Base-by-base conservation (phyloP, 2,113 vertebrate species). In the Kryptolebias marmoratus region DNA sequence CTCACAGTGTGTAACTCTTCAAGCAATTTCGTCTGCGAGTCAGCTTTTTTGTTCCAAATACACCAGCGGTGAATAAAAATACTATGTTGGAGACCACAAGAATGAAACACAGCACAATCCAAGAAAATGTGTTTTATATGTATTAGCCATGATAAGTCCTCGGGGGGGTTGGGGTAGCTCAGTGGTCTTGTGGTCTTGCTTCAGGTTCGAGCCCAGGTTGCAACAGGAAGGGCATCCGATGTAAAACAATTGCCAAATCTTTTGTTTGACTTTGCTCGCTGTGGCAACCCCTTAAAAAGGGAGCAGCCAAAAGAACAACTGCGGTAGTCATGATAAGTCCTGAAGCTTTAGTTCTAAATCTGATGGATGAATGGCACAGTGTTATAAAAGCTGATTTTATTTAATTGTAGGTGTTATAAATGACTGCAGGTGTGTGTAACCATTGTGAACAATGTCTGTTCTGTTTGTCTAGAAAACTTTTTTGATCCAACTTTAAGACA, bases 1-100 rank as follows among this genome's bases (percentile, higher is more conserved):
- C 73, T 77, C 62, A 63, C 79, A 45, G 44, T n/a, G 53, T 64
- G 58, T 79, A 86, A 64, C 75, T 87, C 80, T 71, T 73, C 39
- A 42, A 72, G 79, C 70, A 57, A 58, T 83, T 71, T 81, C 56
- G 79, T 47, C 62, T 75, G 55, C 15, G 61, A 50, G 77, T 76
- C 65, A 55, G 58, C 71, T 13, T 70, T 83, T 49, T 72, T 63
- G 64, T 28, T 45, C 28, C 12, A 18, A 44, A 71, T 75, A 59
- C 49, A 49, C 64, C 76, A 73, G 67, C 50, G 60, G 67, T 67
- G 62, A 74, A 75, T 54, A 77, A 64, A 59, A 70, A 54, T 27
- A 10, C 54, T 1, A n/a, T 31, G 22, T 66, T 53, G 73, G 73
- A 74, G 13, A 6, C 39, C 62, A 55, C 72, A 22, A 71, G 31